Conservation (phyloP, 2,888 invertebrate species). For the Cheilosia vulpina region DNA sequence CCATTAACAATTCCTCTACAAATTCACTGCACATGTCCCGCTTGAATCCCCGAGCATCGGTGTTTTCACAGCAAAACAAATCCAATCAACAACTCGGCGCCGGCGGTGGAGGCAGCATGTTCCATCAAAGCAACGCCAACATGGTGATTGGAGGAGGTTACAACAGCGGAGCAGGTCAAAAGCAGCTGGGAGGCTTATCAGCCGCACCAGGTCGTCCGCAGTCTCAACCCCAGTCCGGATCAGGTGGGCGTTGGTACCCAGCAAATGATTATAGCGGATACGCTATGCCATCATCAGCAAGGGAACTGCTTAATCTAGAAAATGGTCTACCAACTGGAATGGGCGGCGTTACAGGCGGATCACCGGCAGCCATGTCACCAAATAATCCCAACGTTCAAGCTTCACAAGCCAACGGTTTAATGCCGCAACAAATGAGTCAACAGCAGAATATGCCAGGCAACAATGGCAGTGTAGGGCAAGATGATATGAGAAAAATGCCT, state of each 20-base stretch:
- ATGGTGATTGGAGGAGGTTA: conserved; percentile 71
- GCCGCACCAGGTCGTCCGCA: conserved; percentile 79
- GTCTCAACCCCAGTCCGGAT: conserved; percentile 80
- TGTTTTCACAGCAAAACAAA: conserved; percentile 85
- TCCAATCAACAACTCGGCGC: conserved; percentile 72
- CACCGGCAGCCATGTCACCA: conserved; percentile 83
- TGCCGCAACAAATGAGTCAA: conserved; percentile 69
- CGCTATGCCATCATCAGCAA: conserved; percentile 77
- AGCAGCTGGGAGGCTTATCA: conserved; percentile 56
- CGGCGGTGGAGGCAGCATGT: conserved; percentile 76
- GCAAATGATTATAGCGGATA: conserved; percentile 78
- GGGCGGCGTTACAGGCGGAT: conserved; percentile 79
- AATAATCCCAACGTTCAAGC: conserved; percentile 79
- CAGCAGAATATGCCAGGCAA: conserved; percentile 75
- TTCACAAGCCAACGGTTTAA: conserved; percentile 76
- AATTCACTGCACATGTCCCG: conserved; percentile 86
- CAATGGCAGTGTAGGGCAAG: conserved; percentile 72
- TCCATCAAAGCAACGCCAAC: conserved; percentile 77
- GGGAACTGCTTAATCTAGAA: conserved; percentile 82
- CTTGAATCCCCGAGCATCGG: conserved; percentile 92
- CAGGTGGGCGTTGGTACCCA: conserved; percentile 67
- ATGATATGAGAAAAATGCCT: conserved; percentile 84
- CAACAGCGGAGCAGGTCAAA: conserved; percentile 70
- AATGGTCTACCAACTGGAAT: conserved; percentile 79
- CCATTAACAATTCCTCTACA: conserved; percentile 78